Evolutionary conservation across 2,888 invertebrate species (phyloP).

Genomic region (Phaonia tiefii): DNA sequence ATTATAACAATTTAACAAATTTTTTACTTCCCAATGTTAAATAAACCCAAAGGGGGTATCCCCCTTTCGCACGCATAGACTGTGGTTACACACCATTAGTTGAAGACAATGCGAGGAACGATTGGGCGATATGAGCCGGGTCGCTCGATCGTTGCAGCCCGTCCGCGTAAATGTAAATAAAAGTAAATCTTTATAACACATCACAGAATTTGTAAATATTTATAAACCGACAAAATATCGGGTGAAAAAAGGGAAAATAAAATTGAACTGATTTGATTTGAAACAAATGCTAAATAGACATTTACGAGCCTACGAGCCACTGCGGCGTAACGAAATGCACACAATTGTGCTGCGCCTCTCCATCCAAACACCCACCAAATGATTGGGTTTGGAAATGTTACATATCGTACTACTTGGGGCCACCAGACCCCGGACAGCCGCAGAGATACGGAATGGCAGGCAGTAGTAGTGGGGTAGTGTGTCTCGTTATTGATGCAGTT

Average conservation of each 20-base stretch:
- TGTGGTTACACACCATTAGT: constrained; percentile 24
- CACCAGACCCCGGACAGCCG: not conserved
- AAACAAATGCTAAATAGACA: constrained; percentile 40
- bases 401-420: not conserved
- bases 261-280: constrained; percentile 19
- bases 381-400: not conserved
- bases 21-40: not conserved
- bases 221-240: not conserved
- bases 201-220: constrained; percentile 32
- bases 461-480: not conserved
- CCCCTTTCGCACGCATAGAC: not conserved
- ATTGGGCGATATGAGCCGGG: not conserved
- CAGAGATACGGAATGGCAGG: not conserved
- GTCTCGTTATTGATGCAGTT: not conserved
- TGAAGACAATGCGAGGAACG: not conserved
- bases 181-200: constrained; percentile 37
- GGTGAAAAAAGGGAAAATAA: not conserved
- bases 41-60: constrained; percentile 18
- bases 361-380: not conserved
- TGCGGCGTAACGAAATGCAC: constrained; percentile 28
- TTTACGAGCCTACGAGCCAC: constrained; percentile 19
- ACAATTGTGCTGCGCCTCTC: not conserved
- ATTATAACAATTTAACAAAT: constrained; percentile 12
- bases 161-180: constrained; percentile 19
- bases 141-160: not conserved